Evolutionary conservation across 2,797 vertebrate species (phyloP).

Genomic region (Gymnothorax reevesii): DNA sequence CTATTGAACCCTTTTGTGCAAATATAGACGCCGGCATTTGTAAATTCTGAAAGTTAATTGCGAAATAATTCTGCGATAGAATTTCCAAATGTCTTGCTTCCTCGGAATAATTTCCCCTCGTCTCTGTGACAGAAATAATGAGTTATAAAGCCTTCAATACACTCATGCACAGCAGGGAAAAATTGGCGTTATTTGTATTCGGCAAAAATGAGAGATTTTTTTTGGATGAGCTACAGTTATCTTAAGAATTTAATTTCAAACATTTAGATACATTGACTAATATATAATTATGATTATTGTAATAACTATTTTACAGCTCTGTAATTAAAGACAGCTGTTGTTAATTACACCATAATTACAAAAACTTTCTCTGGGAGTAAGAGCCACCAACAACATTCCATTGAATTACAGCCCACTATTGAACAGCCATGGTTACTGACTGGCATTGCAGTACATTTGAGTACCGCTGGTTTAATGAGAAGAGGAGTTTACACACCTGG

Average conservation of each 20-base stretch:
- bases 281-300: constrained; percentile 47
- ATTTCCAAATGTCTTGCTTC: too few relatives aligned
- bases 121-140: too few relatives aligned
- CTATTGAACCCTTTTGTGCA: too few relatives aligned
- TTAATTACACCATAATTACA: constrained; percentile 71
- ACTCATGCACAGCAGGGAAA: too few relatives aligned
- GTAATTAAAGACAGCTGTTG: constrained; percentile 70
- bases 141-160: too few relatives aligned
- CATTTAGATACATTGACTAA: constrained; percentile 40
- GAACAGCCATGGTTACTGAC: not conserved
- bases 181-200: too few relatives aligned
- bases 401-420: constrained; percentile 44
- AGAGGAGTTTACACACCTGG: not conserved
- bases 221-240: not conserved
- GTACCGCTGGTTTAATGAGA: not conserved
- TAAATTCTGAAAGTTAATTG: too few relatives aligned
- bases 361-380: constrained; percentile 45
- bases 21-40: too few relatives aligned
- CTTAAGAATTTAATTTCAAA: not conserved
- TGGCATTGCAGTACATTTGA: not conserved
- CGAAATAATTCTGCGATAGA: too few relatives aligned
- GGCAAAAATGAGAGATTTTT: not conserved
- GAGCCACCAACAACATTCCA: constrained; percentile 8
- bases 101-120: too few relatives aligned
- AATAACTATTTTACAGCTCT: constrained; percentile 26